These are phyloP conservation scores for Pyrrhosoma nymphula DNA, from an alignment of 2,888 invertebrate species.

Conservation along the genomic window DNA sequence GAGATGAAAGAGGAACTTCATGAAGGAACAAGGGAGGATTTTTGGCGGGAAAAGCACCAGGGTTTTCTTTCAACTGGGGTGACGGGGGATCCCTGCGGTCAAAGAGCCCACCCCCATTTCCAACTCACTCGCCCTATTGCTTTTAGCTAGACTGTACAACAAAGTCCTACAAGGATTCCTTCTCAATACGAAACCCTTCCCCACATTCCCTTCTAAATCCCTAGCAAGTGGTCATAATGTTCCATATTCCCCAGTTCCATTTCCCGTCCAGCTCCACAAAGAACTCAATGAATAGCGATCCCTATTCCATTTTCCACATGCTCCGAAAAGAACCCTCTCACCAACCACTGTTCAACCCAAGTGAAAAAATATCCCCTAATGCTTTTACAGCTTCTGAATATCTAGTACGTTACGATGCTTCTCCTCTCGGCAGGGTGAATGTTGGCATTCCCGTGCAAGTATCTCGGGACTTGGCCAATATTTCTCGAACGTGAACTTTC, in stretches of 20 bases:
- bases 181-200: not conserved
- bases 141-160: not conserved
- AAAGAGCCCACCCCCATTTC: not conserved
- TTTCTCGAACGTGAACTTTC: no score
- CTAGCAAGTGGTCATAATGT: not conserved
- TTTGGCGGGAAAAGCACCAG: not conserved
- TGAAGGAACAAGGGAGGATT: not conserved
- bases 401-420: no score
- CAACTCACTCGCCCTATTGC: not conserved
- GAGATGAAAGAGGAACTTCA: not conserved
- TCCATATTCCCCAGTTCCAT: not conserved
- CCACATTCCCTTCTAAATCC: not conserved
- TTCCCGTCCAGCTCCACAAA: no score
- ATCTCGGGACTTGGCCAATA: no score
- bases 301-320: no score
- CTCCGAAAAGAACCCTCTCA: no score
- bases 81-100: not conserved
- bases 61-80: not conserved
- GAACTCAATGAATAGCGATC: no score
- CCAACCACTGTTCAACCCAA: no score
- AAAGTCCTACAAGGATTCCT: not conserved
- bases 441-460: no score
- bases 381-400: no score
- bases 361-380: no score
- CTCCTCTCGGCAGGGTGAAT: no score